These are phyloP conservation scores for Scaptomyza flava DNA, from an alignment of 2,888 invertebrate species.

Conservation along the genomic window DNA sequence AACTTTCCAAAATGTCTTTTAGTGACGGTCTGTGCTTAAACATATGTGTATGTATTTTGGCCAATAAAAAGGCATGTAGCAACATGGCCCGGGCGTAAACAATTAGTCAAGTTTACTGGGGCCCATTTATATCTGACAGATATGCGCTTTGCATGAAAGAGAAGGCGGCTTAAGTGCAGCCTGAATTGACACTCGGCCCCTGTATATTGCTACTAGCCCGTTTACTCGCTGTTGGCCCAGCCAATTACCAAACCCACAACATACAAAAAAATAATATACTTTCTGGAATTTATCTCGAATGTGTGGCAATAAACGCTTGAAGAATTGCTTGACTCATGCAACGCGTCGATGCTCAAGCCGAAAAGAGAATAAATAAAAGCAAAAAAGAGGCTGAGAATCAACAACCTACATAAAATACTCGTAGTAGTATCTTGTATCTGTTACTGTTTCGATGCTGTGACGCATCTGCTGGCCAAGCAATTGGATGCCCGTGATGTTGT, in stretches of 20 bases:
- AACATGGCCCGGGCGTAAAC: constrained; percentile 41
- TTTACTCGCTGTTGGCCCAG: constrained; percentile 55
- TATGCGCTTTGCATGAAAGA: constrained; percentile 57
- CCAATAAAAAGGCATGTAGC: constrained; percentile 28
- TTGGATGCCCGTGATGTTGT: constrained; percentile 19
- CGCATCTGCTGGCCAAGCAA: constrained; percentile 41
- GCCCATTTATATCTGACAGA: constrained; percentile 61
- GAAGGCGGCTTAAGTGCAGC: constrained; percentile 38
- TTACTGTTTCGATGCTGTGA: constrained; percentile 32
- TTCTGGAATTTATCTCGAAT: constrained; percentile 39
- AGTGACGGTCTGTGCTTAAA: constrained; percentile 21
- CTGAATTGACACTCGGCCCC: constrained; percentile 41
- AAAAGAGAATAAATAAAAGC: background rate
- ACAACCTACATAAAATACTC: constrained; percentile 34
- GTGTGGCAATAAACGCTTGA: constrained; percentile 42
- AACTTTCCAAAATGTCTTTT: constrained; percentile 67
- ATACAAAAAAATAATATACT: constrained; percentile 40
- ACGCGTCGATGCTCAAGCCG: constrained; percentile 21
- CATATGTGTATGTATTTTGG: constrained; percentile 28
- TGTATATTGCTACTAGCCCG: constrained; percentile 37
- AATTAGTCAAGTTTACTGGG: constrained; percentile 57
- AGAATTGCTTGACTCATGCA: constrained; percentile 75
- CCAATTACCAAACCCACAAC: constrained; percentile 73
- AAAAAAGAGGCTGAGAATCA: constrained; percentile 18
- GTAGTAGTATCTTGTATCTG: constrained; percentile 20